phyloP scores from a whole-genome alignment of 2,888 invertebrate genomes.

The Apeira syringaria region DNA sequence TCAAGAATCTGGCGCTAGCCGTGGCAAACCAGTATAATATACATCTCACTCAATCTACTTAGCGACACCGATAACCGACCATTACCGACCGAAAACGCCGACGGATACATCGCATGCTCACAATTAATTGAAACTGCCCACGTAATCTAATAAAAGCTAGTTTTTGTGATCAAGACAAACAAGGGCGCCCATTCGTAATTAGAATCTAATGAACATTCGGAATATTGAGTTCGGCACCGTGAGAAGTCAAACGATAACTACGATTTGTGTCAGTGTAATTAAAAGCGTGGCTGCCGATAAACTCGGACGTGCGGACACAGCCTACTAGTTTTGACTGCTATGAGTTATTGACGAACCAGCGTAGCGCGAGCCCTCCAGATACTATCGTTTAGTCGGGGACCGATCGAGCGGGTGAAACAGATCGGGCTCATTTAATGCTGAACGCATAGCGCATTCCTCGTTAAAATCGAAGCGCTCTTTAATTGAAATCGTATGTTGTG shows the following conservation, averaged over 20 bases:
- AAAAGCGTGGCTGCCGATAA: slow-evolving; percentile 82
- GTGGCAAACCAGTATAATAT: slow-evolving; percentile 58
- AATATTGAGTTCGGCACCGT: slow-evolving; percentile 80
- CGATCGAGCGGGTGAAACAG: slow-evolving; percentile 32
- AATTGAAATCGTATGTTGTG: slow-evolving; percentile 82
- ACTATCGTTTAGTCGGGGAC: slow-evolving; percentile 33
- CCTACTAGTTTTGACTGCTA: slow-evolving; percentile 73
- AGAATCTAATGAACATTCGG: slow-evolving; percentile 81
- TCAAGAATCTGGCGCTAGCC: slow-evolving; percentile 53
- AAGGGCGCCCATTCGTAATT: slow-evolving; percentile 82
- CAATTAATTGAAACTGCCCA: slow-evolving; percentile 82
- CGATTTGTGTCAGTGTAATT: slow-evolving; percentile 83
- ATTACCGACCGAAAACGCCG: slow-evolving; percentile 74
- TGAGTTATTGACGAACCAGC: slow-evolving; percentile 63
- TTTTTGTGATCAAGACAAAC: slow-evolving; percentile 80
- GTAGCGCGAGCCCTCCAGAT: slow-evolving; percentile 45
- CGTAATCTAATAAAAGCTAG: slow-evolving; percentile 83
- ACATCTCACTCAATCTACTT: slow-evolving; percentile 75
- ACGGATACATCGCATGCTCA: slow-evolving; percentile 69
- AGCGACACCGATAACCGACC: slow-evolving; percentile 76
- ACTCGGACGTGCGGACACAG: slow-evolving; percentile 64
- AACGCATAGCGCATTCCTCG: slow-evolving; percentile 64
- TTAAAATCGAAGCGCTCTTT: slow-evolving; percentile 72
- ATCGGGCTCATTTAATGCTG: slow-evolving; percentile 54
- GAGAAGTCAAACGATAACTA: slow-evolving; percentile 80